phyloP scores from a whole-genome alignment of 1,140 invertebrate species.

The Lepidurus packardi region DNA sequence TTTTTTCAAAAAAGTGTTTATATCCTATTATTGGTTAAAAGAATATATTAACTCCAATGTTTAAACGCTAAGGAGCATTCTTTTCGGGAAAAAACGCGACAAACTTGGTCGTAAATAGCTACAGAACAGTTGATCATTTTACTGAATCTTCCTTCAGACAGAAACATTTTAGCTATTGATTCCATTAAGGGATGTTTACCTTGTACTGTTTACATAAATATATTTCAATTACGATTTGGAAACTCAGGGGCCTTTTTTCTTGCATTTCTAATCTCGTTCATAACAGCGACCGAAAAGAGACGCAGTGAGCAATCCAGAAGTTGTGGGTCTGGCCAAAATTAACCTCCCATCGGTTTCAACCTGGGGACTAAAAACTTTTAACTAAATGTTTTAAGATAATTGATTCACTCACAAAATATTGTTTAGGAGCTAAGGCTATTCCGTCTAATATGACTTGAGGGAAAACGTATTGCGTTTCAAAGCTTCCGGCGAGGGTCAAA shows the following conservation, averaged over 20 bases:
- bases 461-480: constrained; percentile 22
- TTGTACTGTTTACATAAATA: not conserved
- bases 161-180: too few relatives aligned
- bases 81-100: too few relatives aligned
- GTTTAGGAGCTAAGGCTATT: constrained; percentile 24
- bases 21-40: too few relatives aligned
- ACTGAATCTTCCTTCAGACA: too few relatives aligned
- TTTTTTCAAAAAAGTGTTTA: too few relatives aligned
- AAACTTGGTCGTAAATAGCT: too few relatives aligned
- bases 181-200: not conserved
- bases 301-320: constrained; percentile 24
- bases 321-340: not conserved
- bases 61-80: too few relatives aligned
- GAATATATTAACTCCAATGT: too few relatives aligned
- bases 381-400: not conserved
- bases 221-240: not conserved
- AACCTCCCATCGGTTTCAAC: constrained; percentile 23
- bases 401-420: not conserved
- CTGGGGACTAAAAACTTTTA: not conserved
- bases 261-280: constrained; percentile 26
- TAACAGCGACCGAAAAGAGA: constrained; percentile 24
- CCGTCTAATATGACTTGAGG: constrained; percentile 26
- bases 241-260: not conserved
- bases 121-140: too few relatives aligned
- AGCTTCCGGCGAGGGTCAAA: constrained; percentile 25